A percentile compares a stretch with the other conserved stretches of the same genome.
Conservation (phyloP, 2,888 invertebrate genomes). For the Coenonympha glycerion region DNA sequence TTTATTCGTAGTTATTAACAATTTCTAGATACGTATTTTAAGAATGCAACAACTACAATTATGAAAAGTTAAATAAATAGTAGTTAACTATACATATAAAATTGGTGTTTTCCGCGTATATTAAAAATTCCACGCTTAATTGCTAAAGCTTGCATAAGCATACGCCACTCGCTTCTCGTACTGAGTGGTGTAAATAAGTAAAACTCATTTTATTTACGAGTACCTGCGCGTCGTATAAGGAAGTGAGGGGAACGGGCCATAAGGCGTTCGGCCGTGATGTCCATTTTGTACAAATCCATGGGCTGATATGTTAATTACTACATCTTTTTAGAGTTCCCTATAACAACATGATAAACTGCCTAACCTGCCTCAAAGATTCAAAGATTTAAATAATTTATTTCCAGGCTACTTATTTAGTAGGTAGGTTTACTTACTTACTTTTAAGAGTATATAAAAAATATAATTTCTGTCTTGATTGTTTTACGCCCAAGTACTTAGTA, state of each 20-base stretch:
- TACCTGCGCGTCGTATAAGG: slow-evolving; percentile 14
- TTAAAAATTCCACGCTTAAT: not conserved
- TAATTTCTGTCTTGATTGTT: too few species aligned
- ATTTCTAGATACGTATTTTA: too few species aligned
- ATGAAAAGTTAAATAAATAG: not conserved
- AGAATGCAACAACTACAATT: not conserved
- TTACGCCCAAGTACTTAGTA: too few species aligned
- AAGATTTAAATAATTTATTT: too few species aligned
- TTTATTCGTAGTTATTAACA: too few species aligned
- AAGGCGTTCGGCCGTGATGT: slow-evolving; percentile 23
- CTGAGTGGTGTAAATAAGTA: not conserved
- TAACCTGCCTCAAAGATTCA: not conserved
- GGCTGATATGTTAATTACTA: slow-evolving; percentile 21
- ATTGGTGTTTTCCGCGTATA: not conserved
- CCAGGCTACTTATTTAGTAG: too few species aligned
- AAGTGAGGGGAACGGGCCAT: slow-evolving; percentile 27
- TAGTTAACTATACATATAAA: too few species aligned
- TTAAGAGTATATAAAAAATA: too few species aligned
- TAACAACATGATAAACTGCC: not conserved
- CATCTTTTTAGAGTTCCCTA: slow-evolving; percentile 12
- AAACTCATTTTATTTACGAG: slow-evolving; percentile 6
- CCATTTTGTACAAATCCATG: slow-evolving; percentile 16
- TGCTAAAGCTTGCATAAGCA: slow-evolving; percentile 3
- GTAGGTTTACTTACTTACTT: too few species aligned
- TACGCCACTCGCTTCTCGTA: not conserved